These are phyloP conservation scores for Coelopa frigida DNA, from an alignment of 1,140 invertebrate species.

Conservation along the genomic window DNA sequence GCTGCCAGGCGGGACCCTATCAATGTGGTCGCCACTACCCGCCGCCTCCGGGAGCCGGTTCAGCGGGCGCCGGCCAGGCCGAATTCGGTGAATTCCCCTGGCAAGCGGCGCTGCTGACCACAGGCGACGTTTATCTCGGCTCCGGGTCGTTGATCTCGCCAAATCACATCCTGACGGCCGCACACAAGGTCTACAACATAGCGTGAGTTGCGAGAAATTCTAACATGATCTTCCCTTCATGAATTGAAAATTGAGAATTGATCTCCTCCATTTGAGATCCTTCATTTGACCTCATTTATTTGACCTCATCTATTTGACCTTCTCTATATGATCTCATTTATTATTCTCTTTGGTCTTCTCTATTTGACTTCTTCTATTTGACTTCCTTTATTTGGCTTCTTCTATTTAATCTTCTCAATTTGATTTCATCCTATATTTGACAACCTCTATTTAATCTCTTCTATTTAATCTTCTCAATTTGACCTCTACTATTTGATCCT, in stretches of 20 bases:
- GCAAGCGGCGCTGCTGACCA: constrained; percentile 47
- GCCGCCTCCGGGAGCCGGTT: constrained; percentile 24
- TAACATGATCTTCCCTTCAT: background rate
- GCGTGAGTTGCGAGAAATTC: constrained; percentile 48
- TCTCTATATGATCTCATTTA: background rate
- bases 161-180: constrained; percentile 59
- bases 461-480: background rate
- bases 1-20: constrained; percentile 35
- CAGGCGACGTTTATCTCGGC: constrained; percentile 54
- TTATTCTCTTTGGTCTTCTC: background rate
- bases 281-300: background rate
- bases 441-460: background rate
- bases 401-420: background rate
- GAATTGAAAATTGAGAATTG: no score
- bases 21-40: constrained; percentile 35
- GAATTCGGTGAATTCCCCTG: constrained; percentile 39
- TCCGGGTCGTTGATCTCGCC: constrained; percentile 59
- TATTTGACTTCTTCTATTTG: background rate
- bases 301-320: background rate
- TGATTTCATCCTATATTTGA: background rate
- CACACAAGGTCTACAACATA: constrained; percentile 56
- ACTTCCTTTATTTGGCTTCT: background rate
- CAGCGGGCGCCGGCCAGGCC: constrained; percentile 28
- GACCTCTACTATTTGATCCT: background rate
- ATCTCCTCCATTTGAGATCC: background rate